Percentiles rank a stretch among this genome's conserved stretches.
Evolutionary conservation across 2,888 invertebrate species (phyloP).

Genomic region (Chelonus formosanus): DNA sequence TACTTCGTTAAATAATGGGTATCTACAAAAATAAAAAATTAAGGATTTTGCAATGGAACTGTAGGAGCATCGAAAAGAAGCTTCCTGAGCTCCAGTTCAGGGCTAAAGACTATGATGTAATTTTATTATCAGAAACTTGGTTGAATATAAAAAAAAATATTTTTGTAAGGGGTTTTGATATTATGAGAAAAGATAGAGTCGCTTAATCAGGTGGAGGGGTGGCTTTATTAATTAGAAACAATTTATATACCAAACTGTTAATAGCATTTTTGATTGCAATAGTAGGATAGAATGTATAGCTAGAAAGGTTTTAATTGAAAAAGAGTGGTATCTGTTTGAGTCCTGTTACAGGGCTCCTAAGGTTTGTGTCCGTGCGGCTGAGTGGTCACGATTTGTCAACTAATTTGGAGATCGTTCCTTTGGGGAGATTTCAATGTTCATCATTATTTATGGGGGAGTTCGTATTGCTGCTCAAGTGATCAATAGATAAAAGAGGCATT

Average conservation of each 20-base stretch:
- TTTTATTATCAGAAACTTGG: conserved; percentile 16
- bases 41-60: conserved; percentile 7
- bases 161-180: conserved; percentile 1
- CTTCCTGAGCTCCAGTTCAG: conserved; percentile 12
- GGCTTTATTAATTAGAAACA: too few relatives aligned
- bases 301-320: background rate
- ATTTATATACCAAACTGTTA: too few relatives aligned
- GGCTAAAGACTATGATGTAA: conserved; percentile 16
- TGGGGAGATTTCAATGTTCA: conserved; percentile 24
- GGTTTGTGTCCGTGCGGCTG: too few relatives aligned
- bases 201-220: background rate
- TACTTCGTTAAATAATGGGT: too few relatives aligned
- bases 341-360: too few relatives aligned
- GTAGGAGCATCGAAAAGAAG: conserved; percentile 11
- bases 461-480: background rate
- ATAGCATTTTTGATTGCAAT: too few relatives aligned
- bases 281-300: background rate
- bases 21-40: too few relatives aligned
- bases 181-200: background rate
- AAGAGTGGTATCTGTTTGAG: background rate
- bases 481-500: background rate
- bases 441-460: conserved; percentile 9
- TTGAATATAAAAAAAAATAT: background rate
- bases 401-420: background rate
- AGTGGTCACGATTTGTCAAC: too few relatives aligned